Evolutionary conservation across 1,140 invertebrate genomes (phyloP).

Genomic region (Panagrolaimus sp.): DNA sequence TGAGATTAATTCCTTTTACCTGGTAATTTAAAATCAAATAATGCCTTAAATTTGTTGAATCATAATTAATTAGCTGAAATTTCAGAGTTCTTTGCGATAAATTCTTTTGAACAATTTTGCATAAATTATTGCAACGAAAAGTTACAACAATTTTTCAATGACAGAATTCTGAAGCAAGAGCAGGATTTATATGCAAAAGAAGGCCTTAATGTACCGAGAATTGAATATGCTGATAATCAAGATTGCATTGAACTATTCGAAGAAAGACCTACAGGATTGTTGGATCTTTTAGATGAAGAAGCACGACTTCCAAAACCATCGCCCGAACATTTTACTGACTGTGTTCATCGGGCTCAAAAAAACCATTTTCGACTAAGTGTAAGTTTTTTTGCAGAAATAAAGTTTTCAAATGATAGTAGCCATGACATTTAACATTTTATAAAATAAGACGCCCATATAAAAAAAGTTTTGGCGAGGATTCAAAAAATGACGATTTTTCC

Average conservation of each 20-base stretch:
- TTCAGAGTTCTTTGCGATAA: conserved; percentile 82
- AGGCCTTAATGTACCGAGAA: conserved; percentile 85
- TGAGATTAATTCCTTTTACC: too few relatives aligned
- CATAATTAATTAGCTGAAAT: too few relatives aligned
- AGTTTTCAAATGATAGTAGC: too few relatives aligned
- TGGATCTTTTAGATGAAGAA: conserved; percentile 90
- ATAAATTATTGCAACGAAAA: conserved; percentile 98
- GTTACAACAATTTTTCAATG: conserved; percentile 99
- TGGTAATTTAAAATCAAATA: too few relatives aligned
- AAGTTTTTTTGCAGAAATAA: conserved; percentile 50
- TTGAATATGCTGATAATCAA: conserved; percentile 89
- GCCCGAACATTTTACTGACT: conserved; percentile 80
- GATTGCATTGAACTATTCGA: conserved; percentile 94
- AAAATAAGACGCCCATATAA: too few relatives aligned
- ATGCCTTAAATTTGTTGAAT: too few relatives aligned
- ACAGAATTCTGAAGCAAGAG: conserved; percentile 78
- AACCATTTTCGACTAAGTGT: conserved; percentile 78
- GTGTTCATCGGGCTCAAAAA: conserved; percentile 77
- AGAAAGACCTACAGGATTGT: conserved; percentile 77
- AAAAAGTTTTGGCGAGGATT: too few relatives aligned
- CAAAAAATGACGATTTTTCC: too few relatives aligned
- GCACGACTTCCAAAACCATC: conserved; percentile 87
- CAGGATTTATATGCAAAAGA: conserved; percentile 88
- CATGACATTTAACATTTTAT: too few relatives aligned
- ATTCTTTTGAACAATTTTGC: conserved; percentile 88